Conservation (phyloP, 2,888 invertebrate genomes). For the Crematogaster levior region DNA sequence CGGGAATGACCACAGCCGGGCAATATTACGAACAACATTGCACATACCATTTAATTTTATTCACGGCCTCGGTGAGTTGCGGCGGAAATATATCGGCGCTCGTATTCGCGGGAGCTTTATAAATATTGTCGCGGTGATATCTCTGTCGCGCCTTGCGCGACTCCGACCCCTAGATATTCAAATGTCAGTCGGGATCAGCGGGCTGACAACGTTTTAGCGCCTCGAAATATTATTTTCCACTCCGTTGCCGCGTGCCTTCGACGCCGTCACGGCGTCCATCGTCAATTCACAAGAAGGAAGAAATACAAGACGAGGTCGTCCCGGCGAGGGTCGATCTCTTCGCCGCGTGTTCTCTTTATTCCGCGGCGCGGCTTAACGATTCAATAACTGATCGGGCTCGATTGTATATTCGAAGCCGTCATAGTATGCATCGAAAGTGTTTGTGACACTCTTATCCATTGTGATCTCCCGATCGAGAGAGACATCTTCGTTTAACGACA, state of each 20-base stretch:
- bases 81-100: constrained; percentile 69
- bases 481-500: neutral
- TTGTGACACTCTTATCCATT: constrained; percentile 49
- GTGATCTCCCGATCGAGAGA: constrained; percentile 11
- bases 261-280: constrained; percentile 57
- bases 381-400: constrained; percentile 84
- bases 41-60: constrained; percentile 55
- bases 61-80: constrained; percentile 27
- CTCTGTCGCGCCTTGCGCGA: constrained; percentile 64
- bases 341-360: constrained; percentile 78
- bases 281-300: constrained; percentile 46
- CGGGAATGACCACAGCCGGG: constrained; percentile 43
- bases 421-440: constrained; percentile 83
- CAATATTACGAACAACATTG: constrained; percentile 45
- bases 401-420: constrained; percentile 60
- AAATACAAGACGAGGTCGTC: constrained; percentile 54
- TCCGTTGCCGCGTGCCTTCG: constrained; percentile 59
- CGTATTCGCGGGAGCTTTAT: constrained; percentile 76
- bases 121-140: constrained; percentile 77
- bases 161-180: constrained; percentile 80
- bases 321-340: constrained; percentile 28
- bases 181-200: constrained; percentile 85
- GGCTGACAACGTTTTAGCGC: constrained; percentile 85
- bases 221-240: constrained; percentile 84
- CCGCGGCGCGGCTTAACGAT: constrained; percentile 83